Base-by-base conservation (phyloP, 2,888 invertebrate species). In the Lepidocyrtinus sp. region DNA sequence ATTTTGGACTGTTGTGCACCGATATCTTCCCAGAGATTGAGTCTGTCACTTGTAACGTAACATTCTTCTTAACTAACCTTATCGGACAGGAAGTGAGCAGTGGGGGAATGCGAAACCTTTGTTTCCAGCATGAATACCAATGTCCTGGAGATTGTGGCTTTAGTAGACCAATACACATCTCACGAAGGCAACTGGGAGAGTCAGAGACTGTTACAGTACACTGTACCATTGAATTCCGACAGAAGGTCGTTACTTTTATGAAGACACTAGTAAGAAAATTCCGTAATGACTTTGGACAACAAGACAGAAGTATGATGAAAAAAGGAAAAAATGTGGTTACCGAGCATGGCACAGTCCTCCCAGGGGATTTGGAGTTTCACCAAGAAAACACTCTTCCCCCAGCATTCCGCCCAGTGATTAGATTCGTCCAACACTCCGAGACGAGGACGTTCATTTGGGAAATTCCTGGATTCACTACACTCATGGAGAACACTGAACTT, bases 361-460 rank as follows among this genome's bases (percentile, higher is more conserved):
- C 74, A 9, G 75, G 70, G 22, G 45, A 63, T 25, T 15, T 81
- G 9, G 71, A 75, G 55, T 81, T 71, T 25, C 71, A 68, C 12
- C 63, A 75, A 0, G 75, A 75, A 15, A 21, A 59, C n/a, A n/a
- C 45, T 15, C 17, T 74, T 19, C 65, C 75, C 2, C 19, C 67
- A 0, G 21, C 25, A 1, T 70, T 81, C 59, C 63, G 67, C 19
- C 61, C 81, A 24, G 45, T 75, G 22, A 68, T 64, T 15, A 64
- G 81, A 15, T 81, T 81, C 25, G 72, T 75, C n/a, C 36, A 71
- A 15, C 64, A 82, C 17, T n/a, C 46, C 0, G 81, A 81, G 12
- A 77, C 83, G 2, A 59, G 63, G 25, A 83, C 80, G 3, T 83
- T 81, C 19, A 27, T 70, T 1, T 83, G 83, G 83, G 80, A 83